Base-by-base conservation (phyloP, 2,797 vertebrate genomes). In the Pangasius macronema region DNA sequence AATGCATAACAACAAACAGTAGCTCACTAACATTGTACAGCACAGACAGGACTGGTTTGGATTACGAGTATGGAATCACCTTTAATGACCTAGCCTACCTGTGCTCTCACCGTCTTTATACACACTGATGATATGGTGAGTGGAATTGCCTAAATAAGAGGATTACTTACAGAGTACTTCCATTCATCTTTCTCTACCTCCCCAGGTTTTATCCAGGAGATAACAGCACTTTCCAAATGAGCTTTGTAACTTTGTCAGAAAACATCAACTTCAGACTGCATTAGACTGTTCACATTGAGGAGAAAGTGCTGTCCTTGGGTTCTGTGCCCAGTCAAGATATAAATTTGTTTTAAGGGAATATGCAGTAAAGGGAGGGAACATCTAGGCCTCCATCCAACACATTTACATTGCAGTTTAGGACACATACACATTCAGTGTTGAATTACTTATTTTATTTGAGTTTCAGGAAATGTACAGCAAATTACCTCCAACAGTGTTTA, bases 241-340 rank as follows among this genome's bases (percentile, higher is more conserved):
- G 18, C 46, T 75, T 87, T 75, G 22, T 51, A 82, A 59, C 77
- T 33, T 67, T 61, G 79, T 82, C 77, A 87, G 10, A 51, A 24
- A 75, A 22, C 55, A 75, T 70, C 42, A 82, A 39, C 46, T 36
- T 39, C 49, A 70, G 55, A 14, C 24, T 70, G 42, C 57, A 70
- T 79, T 49, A 68, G 73, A 73, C 67, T 86, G 11, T 83, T 87
- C 55, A 75, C 46, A 51, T 2, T 80, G 75, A 61, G 39, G n/a
- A 39, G 18, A 33, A 81, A 80, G 16, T 72, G 20, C 53, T 14
- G 22, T 46, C 42, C 59, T 82, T 73, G 84, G 76, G 27, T 84
- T 84, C 73, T 55, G 46, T n/a, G 79, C 67, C 39, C 72, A 55
- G 67, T 77, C 27, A 59, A 57, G 55, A 59, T 39, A 59, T 79